Conservation (phyloP, 2,888 invertebrate genomes). For the Congeria kusceri region DNA sequence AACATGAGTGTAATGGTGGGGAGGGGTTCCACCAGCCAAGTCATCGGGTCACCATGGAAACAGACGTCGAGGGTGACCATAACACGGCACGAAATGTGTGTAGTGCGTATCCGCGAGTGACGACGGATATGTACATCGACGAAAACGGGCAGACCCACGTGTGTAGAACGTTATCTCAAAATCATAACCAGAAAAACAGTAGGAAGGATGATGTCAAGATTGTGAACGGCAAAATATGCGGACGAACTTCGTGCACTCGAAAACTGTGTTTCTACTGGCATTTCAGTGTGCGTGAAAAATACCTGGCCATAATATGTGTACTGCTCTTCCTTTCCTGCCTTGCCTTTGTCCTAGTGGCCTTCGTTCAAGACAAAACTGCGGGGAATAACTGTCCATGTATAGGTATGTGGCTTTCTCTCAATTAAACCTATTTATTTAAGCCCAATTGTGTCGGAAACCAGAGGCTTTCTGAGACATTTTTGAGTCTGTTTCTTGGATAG, state of each 20-base stretch:
- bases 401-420: conserved; percentile 27
- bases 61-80: not conserved
- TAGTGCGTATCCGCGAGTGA: not conserved
- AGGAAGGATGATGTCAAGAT: conserved; percentile 4
- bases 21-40: conserved; percentile 51
- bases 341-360: conserved; percentile 74
- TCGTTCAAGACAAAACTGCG: conserved; percentile 57
- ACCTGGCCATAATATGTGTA: conserved; percentile 66
- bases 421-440: too few species aligned
- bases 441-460: too few species aligned
- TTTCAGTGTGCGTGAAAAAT: conserved; percentile 72
- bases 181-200: not conserved
- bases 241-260: conserved; percentile 1
- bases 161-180: too few species aligned
- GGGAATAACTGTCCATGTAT: conserved; percentile 27
- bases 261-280: conserved; percentile 27
- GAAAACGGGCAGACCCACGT: conserved; percentile 35
- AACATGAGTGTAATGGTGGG: conserved; percentile 49
- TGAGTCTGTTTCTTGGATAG: too few species aligned
- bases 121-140: conserved; percentile 13
- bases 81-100: not conserved
- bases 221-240: conserved; percentile 10
- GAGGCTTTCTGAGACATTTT: too few species aligned
- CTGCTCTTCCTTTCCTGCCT: conserved; percentile 72
- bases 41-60: conserved; percentile 38